Conservation (phyloP, 1,140 invertebrate species). For the Lasaia peninsularis region DNA sequence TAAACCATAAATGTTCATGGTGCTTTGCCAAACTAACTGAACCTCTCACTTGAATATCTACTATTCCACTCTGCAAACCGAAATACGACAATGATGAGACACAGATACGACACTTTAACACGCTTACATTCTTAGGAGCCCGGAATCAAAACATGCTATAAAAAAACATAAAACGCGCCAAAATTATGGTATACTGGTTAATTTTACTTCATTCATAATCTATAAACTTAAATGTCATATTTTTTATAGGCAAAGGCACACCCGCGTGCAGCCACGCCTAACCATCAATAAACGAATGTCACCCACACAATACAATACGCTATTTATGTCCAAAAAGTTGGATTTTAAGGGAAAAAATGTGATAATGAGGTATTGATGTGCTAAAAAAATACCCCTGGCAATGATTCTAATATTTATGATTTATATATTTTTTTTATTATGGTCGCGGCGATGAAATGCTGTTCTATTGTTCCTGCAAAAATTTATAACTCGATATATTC, state of each 20-base stretch:
- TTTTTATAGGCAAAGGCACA: slow-evolving; percentile 11
- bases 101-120: too few species aligned
- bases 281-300: slow-evolving; percentile 12
- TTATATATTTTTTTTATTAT: slow-evolving; percentile 1
- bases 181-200: too few species aligned
- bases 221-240: slow-evolving; percentile 1
- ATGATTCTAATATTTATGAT: neutral
- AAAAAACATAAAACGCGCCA: too few species aligned
- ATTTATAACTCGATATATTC: neutral
- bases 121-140: too few species aligned
- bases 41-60: too few species aligned
- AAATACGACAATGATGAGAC: too few species aligned
- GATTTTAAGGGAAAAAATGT: slow-evolving; percentile 12
- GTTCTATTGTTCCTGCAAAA: neutral
- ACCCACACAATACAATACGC: slow-evolving; percentile 12
- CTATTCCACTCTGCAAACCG: too few species aligned
- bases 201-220: slow-evolving; percentile 4
- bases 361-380: slow-evolving; percentile 10
- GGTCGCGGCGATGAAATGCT: neutral
- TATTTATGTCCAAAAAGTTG: slow-evolving; percentile 13
- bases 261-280: slow-evolving; percentile 10
- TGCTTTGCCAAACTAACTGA: too few species aligned
- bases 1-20: too few species aligned
- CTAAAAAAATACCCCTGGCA: slow-evolving; percentile 8
- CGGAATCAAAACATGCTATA: too few species aligned